Evolutionary conservation across 2,113 vertebrate species (phyloP).

Genomic region (Corythornis vintsioides): DNA sequence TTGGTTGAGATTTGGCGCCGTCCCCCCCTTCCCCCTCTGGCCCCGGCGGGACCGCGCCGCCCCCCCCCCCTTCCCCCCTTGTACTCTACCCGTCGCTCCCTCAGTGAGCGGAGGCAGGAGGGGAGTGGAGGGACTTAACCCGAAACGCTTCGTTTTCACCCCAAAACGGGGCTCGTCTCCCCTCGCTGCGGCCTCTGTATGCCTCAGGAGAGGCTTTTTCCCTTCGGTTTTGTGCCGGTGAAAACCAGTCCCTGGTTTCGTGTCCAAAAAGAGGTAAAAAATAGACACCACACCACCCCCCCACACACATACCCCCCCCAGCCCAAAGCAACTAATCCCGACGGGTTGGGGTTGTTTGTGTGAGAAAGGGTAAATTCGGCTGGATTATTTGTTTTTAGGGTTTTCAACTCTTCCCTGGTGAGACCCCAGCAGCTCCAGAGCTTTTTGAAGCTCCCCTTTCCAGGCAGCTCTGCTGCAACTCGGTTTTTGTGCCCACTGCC

Average conservation of each 20-base stretch:
- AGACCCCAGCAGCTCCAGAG: background rate
- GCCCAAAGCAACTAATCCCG: too few relatives aligned
- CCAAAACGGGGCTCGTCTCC: accelerated
- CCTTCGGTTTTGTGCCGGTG: background rate
- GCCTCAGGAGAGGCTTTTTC: background rate
- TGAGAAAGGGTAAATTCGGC: background rate
- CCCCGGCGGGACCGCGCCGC: too few relatives aligned
- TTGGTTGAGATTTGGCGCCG: too few relatives aligned
- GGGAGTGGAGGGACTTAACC: background rate
- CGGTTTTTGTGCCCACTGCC: accelerated
- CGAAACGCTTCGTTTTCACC: background rate
- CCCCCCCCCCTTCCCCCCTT: too few relatives aligned
- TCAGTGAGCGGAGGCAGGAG: background rate
- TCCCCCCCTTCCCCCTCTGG: too few relatives aligned
- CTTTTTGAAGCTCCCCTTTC: accelerated
- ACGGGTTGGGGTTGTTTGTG: too few relatives aligned
- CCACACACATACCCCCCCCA: too few relatives aligned
- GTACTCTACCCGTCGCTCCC: too few relatives aligned
- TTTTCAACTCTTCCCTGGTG: background rate
- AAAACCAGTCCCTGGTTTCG: background rate
- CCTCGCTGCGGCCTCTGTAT: too few relatives aligned
- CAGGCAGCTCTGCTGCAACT: accelerated
- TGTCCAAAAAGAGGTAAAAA: too few relatives aligned
- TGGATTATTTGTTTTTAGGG: background rate
- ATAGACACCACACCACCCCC: too few relatives aligned